Conservation (phyloP, 2,113 vertebrate genomes). For the Eolophus roseicapilla region DNA sequence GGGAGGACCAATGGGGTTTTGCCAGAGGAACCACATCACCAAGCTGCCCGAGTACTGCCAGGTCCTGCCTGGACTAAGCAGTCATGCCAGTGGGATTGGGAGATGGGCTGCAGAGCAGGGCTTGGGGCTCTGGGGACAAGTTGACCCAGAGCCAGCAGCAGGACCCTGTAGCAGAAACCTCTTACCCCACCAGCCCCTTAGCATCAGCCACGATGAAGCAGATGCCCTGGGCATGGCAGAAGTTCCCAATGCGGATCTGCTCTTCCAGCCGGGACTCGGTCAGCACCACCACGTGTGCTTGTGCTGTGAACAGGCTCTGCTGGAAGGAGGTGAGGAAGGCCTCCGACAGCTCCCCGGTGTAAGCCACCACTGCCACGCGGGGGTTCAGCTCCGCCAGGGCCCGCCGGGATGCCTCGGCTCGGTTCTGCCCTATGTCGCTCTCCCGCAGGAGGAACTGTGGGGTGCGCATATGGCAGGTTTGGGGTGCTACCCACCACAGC, state of each 20-base stretch:
- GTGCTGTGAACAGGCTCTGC: neutral
- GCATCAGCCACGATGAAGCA: slow-evolving; percentile 83
- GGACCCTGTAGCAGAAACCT: neutral
- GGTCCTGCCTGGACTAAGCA: accelerated
- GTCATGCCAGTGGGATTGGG: accelerated
- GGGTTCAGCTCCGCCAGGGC: slow-evolving; percentile 79
- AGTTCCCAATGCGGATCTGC: slow-evolving; percentile 76
- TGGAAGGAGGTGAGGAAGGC: slow-evolving; percentile 78
- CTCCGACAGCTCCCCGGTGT: slow-evolving; percentile 66
- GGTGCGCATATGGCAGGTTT: neutral
- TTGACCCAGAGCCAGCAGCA: neutral
- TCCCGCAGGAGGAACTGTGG: slow-evolving; percentile 84
- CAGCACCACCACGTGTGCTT: slow-evolving; percentile 84
- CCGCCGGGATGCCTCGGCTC: slow-evolving; percentile 74
- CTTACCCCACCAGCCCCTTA: slow-evolving; percentile 88
- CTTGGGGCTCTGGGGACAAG: neutral
- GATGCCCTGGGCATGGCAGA: slow-evolving; percentile 78
- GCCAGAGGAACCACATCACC: neutral
- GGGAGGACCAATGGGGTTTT: neutral
- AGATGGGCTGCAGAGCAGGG: neutral
- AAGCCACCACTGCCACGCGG: slow-evolving; percentile 63
- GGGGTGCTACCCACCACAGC: neutral
- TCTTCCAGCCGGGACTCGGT: slow-evolving; percentile 84
- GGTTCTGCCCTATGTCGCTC: slow-evolving; percentile 75
- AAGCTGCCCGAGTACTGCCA: neutral